Evolutionary conservation across 2,888 invertebrate species (phyloP).

Genomic region (Drosophila paramelanica): DNA sequence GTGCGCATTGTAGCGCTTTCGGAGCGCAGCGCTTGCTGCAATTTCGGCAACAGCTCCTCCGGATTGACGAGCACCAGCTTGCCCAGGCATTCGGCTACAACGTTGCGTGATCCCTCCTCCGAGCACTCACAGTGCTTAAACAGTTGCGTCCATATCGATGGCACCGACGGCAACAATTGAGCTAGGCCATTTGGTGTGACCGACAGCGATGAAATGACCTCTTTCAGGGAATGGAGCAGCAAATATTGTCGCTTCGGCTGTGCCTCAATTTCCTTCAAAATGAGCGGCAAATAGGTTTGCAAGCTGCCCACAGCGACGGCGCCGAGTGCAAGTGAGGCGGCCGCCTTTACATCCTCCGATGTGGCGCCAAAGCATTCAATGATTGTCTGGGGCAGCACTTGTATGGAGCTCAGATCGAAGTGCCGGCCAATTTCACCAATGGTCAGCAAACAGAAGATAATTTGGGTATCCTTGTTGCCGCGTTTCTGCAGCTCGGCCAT

Average conservation of each 20-base stretch:
- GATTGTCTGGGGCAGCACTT: conserved; percentile 91
- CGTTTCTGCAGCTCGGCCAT: conserved; percentile 90
- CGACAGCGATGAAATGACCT: conserved; percentile 95
- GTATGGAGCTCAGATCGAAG: conserved; percentile 92
- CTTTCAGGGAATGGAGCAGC: conserved; percentile 97
- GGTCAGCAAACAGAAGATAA: conserved; percentile 96
- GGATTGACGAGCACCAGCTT: conserved; percentile 98
- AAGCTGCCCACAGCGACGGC: conserved; percentile 98
- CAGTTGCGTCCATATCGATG: conserved; percentile 96
- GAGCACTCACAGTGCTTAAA: conserved; percentile 98
- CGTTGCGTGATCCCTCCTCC: conserved; percentile 99
- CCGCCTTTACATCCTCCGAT: conserved; percentile 98
- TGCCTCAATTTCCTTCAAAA: conserved; percentile 96
- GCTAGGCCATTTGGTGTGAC: conserved; percentile 90
- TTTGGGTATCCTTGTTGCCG: conserved; percentile 89
- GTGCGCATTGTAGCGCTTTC: conserved; percentile 95
- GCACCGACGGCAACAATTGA: conserved; percentile 91
- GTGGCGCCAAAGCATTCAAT: conserved; percentile 94
- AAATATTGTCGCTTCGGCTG: conserved; percentile 98
- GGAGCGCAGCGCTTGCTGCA: conserved; percentile 92
- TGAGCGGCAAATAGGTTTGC: conserved; percentile 96
- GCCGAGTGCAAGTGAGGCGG: conserved; percentile 98
- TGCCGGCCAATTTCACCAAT: conserved; percentile 99
- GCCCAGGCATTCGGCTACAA: conserved; percentile 99
- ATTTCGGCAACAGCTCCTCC: conserved; percentile 92